phyloP scores from a whole-genome alignment of 2,797 vertebrate species.

The Acipenser oxyrinchus region DNA sequence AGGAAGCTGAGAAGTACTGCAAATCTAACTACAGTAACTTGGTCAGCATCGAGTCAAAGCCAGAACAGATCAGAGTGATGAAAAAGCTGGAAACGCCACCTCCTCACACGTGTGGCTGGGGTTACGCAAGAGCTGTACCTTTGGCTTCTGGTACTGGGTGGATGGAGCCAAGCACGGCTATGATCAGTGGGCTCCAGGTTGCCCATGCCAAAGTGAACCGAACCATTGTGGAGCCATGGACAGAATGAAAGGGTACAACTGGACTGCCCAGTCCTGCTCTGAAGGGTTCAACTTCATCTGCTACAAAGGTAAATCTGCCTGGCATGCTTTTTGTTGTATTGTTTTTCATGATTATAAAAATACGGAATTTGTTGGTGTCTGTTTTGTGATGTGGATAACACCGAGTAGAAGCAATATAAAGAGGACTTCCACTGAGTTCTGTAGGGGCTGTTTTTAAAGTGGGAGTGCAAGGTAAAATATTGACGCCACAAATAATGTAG shows the following conservation, averaged over 20 bases:
- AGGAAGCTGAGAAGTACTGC: conserved; percentile 14
- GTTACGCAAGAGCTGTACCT: conserved; percentile 3
- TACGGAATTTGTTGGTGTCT: too few species aligned
- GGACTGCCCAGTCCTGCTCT: conserved; percentile 10
- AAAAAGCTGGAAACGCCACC: background rate
- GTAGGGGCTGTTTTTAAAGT: too few species aligned
- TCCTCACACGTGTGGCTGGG: conserved; percentile 21
- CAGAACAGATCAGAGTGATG: conserved; percentile 14
- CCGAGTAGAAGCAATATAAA: too few species aligned
- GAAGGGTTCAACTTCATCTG: conserved; percentile 20
- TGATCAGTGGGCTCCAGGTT: conserved; percentile 15
- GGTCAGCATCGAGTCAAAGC: conserved; percentile 18
- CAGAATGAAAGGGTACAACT: background rate
- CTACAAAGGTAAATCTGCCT: background rate
- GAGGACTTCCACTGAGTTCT: too few species aligned
- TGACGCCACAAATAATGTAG: too few species aligned
- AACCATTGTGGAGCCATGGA: background rate
- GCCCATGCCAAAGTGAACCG: background rate
- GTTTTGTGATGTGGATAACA: too few species aligned
- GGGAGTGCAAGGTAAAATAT: too few species aligned
- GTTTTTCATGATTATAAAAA: too few species aligned
- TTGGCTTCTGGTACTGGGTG: conserved; percentile 16
- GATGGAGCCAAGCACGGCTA: conserved; percentile 5
- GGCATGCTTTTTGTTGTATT: too few species aligned
- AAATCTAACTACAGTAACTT: conserved; percentile 10